A percentile compares a stretch with the other conserved stretches of the same genome.
phyloP scores from a whole-genome alignment of 2,888 invertebrate genomes.

The Cosmopolites sordidus region DNA sequence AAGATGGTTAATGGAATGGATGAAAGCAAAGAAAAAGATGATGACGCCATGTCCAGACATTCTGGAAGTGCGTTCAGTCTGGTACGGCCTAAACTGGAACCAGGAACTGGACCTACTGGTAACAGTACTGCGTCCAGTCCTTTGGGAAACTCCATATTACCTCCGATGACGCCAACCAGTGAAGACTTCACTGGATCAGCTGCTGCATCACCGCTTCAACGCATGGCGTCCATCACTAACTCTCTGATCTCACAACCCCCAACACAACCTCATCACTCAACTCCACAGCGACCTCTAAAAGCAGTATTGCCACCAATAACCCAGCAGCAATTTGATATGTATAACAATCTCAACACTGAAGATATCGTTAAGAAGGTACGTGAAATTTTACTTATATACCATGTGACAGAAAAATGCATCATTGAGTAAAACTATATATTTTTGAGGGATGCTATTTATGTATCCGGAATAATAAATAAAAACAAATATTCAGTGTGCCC shows the following conservation, averaged over 20 bases:
- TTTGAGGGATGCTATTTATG: too few relatives aligned
- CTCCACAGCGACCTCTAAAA: constrained; percentile 85
- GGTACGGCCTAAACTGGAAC: constrained; percentile 80
- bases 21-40: constrained; percentile 59
- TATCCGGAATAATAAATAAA: too few relatives aligned
- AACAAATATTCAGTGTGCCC: too few relatives aligned
- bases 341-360: constrained; percentile 96
- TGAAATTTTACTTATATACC: background rate
- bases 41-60: constrained; percentile 62
- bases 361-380: constrained; percentile 86
- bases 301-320: constrained; percentile 97
- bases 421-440: too few relatives aligned
- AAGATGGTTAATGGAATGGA: constrained; percentile 65
- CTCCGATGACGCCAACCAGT: constrained; percentile 70
- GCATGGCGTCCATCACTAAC: constrained; percentile 98
- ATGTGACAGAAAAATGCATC: too few relatives aligned
- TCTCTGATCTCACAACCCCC: constrained; percentile 89
- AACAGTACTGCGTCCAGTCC: constrained; percentile 82
- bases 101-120: constrained; percentile 63
- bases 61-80: constrained; percentile 83
- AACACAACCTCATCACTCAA: constrained; percentile 78
- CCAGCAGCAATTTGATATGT: constrained; percentile 97
- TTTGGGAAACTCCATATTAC: constrained; percentile 78
- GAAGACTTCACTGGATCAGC: constrained; percentile 73
- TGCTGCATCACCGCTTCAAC: constrained; percentile 88